These are phyloP conservation scores for Maconellicoccus hirsutus DNA, from an alignment of 1,140 invertebrate genomes.

Conservation along the genomic window DNA sequence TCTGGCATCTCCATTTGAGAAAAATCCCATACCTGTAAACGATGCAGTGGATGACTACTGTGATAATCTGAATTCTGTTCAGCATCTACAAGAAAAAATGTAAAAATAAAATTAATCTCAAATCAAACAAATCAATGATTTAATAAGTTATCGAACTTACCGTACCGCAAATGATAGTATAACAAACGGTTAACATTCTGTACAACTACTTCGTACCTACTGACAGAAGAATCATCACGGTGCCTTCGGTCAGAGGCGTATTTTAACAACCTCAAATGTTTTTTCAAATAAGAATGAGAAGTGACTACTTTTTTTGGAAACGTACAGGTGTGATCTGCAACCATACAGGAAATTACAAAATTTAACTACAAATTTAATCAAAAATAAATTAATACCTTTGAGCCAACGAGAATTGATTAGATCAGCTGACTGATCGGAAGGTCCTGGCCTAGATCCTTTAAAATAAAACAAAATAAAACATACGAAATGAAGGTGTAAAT, in stretches of 20 bases:
- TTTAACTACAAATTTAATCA: background rate
- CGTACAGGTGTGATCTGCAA: background rate
- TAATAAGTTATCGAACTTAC: background rate
- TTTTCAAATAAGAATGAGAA: background rate
- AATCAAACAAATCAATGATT: too few species aligned
- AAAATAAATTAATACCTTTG: background rate
- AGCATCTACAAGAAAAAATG: background rate
- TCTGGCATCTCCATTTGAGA: constrained; percentile 55
- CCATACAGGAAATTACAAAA: background rate
- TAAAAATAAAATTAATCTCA: too few species aligned
- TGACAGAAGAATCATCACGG: background rate
- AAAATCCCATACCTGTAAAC: constrained; percentile 77
- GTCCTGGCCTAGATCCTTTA: background rate
- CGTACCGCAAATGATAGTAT: background rate
- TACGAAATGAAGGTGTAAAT: too few species aligned
- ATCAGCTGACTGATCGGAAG: background rate
- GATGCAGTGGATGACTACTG: constrained; percentile 43
- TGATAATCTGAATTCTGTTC: constrained; percentile 11
- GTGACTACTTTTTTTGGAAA: background rate
- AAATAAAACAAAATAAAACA: background rate
- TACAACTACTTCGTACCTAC: background rate
- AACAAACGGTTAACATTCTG: background rate
- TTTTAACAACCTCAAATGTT: background rate
- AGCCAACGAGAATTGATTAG: background rate
- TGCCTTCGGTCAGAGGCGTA: background rate